phyloP scores from a whole-genome alignment of 2,113 vertebrate species.

The Noturus placidus region DNA sequence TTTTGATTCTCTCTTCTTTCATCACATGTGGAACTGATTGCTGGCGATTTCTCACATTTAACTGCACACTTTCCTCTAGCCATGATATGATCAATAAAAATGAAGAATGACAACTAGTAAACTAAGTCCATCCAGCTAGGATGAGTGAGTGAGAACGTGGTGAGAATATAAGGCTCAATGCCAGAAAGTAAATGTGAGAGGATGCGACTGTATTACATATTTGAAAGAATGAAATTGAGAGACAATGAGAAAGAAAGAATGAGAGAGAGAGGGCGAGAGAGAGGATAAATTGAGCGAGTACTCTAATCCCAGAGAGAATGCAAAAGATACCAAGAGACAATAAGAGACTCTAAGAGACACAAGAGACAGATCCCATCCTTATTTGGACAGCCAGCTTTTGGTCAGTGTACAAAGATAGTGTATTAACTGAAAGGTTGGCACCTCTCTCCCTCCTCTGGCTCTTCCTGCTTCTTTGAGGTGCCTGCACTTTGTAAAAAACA shows the following conservation, averaged over 20 bases:
- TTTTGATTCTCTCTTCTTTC: background rate
- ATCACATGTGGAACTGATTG: background rate
- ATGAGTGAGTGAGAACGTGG: background rate
- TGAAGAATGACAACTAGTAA: background rate
- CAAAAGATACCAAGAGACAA: background rate
- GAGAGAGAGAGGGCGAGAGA: background rate
- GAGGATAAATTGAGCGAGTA: background rate
- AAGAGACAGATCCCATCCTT: constrained; percentile 65
- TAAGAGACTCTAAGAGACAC: constrained; percentile 1
- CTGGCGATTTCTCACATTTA: background rate
- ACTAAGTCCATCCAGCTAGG: background rate
- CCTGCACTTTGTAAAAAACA: constrained; percentile 48
- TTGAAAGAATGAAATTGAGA: background rate
- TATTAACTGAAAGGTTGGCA: constrained; percentile 66
- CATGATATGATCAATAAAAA: background rate
- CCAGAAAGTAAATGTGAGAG: background rate
- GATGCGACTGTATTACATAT: background rate
- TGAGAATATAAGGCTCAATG: background rate
- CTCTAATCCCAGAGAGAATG: background rate
- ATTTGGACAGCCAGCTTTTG: constrained; percentile 64
- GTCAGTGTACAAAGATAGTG: constrained; percentile 41
- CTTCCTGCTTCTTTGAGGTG: constrained; percentile 55
- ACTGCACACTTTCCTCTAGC: background rate
- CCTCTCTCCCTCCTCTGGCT: constrained; percentile 52
- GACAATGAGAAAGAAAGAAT: background rate